These are phyloP conservation scores for Neomonachus schauinslandi DNA, from an alignment of 2,113 vertebrate genomes.

Conservation along the genomic window DNA sequence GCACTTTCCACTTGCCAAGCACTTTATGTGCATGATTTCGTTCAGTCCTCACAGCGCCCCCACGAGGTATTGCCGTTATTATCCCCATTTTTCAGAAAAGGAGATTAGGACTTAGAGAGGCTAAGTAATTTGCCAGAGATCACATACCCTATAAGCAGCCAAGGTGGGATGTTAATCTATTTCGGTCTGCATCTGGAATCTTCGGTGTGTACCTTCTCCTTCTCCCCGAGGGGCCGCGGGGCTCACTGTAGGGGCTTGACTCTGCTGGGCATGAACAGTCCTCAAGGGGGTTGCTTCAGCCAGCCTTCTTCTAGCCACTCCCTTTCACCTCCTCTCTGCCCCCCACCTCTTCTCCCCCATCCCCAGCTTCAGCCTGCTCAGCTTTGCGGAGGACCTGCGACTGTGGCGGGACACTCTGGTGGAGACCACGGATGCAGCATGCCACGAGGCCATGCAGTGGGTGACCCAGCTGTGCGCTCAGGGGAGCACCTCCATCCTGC, in stretches of 20 bases:
- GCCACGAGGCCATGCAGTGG: slow-evolving; percentile 88
- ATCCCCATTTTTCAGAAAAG: background rate
- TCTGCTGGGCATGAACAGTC: background rate
- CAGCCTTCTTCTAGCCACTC: background rate
- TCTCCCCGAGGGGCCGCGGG: background rate
- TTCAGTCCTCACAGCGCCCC: background rate
- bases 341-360: background rate
- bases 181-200: background rate
- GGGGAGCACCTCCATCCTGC: slow-evolving; percentile 87
- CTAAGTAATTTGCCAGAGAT: background rate
- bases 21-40: background rate
- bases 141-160: background rate
- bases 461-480: slow-evolving; percentile 80
- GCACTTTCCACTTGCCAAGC: background rate
- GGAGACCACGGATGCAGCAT: slow-evolving; percentile 84
- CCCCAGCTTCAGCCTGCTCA: slow-evolving; percentile 89
- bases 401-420: slow-evolving; percentile 86
- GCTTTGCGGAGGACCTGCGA: slow-evolving; percentile 85
- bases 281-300: background rate
- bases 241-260: background rate
- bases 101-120: background rate
- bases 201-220: background rate
- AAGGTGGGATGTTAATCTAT: background rate
- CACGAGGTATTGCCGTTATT: background rate
- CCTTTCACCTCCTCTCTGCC: background rate